Evolutionary conservation across 2,888 invertebrate genomes (phyloP), one percentile per base, ranked within the genome.

Genomic region (Cheiracanthium punctorium): DNA sequence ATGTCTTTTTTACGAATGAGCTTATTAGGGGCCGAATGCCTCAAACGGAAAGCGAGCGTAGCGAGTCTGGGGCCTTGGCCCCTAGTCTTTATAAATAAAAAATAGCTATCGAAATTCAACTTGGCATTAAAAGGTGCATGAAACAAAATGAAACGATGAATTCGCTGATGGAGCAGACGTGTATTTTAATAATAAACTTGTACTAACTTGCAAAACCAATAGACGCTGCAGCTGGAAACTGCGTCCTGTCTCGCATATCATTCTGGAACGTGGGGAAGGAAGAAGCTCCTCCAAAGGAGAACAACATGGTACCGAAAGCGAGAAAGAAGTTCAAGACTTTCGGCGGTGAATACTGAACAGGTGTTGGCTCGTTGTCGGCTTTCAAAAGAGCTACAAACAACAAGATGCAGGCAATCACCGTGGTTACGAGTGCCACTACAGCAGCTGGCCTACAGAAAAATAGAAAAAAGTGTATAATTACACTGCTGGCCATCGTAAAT

Each of bases 201-300:
- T 24, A n/a, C 92, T 92, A 91, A 95, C 95, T 94, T 33, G 92
- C 80, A 91, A 96, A 96, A 12, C 95, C 96, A 12, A 94, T 92
- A 0, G 95, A 90, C 0, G 96, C 94, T 0, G 96, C 96, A 90
- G 93, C 93, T 89, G 94, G 94, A 88, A 97, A 94, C 90, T 95
- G 94, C 0, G 93, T 92, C 88, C 96, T 95, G 88, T 95, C 94
- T 88, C 94, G 94, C 97, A 98, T 98, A 91, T 98, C 97, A 88
- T 97, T 95, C 92, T 97, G 97, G 73, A 98, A 95, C 0, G 97
- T 97, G 89, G 97, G 94, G 90, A 98, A 93, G 90, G 95, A 94
- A 0, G 95, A 94, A 7, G 95, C 95, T 1, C 95, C 95, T 5
- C 95, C 95, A 90, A 95, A 95, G 0, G 95, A 93, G 90, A 95